A percentile compares a stretch with the other conserved stretches of the same genome.
Conservation (phyloP, 2,888 invertebrate species). For the Lamproptera curius region DNA sequence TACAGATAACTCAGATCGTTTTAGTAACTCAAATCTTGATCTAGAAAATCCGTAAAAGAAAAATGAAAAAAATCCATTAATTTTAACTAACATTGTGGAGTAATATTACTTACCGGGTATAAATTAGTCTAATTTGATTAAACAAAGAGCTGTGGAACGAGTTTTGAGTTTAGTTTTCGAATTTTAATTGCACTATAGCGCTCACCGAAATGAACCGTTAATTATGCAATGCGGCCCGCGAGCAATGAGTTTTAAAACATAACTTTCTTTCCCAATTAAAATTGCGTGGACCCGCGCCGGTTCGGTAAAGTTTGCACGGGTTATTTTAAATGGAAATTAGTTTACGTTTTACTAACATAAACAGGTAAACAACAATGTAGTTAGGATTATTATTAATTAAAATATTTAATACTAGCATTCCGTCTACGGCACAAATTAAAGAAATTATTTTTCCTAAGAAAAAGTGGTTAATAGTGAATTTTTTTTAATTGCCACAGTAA, state of each 20-base stretch:
- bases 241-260: slow-evolving; percentile 7
- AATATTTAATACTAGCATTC: too few relatives aligned
- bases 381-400: too few relatives aligned
- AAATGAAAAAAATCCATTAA: neutral
- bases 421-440: too few relatives aligned
- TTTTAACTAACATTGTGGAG: neutral
- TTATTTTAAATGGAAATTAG: too few relatives aligned
- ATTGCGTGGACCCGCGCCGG: neutral
- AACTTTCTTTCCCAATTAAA: slow-evolving; percentile 10
- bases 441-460: too few relatives aligned
- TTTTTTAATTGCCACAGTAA: too few relatives aligned
- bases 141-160: neutral
- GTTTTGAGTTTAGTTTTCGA: slow-evolving; percentile 21
- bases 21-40: too few relatives aligned
- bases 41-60: neutral
- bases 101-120: neutral
- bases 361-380: too few relatives aligned
- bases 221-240: slow-evolving; percentile 26
- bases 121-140: neutral
- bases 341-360: too few relatives aligned
- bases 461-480: too few relatives aligned
- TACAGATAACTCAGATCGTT: too few relatives aligned
- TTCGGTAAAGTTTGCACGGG: neutral
- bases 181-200: slow-evolving; percentile 30
- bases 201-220: slow-evolving; percentile 28